Evolutionary conservation across 2,888 invertebrate species (phyloP), one percentile per base, ranked within the genome.

Genomic region (Chalcis sispes): DNA sequence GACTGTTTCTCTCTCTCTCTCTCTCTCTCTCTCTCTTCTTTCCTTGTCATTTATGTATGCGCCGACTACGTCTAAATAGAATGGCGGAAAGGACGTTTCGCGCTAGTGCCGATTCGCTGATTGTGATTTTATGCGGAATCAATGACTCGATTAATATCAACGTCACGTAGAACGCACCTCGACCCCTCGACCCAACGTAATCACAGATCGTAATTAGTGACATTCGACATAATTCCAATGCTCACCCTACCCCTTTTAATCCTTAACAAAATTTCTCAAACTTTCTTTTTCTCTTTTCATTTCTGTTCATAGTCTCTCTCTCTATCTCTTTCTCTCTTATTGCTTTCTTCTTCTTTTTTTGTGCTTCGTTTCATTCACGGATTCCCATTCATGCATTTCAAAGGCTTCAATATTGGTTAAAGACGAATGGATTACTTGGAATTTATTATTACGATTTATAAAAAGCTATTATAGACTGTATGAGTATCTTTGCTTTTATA

Each of bases 41-140:
- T 25, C 1, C 64, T 29, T 20, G 59, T 62, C 50, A 50, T 52
- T 50, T 67, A 59, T 62, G 64, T 58, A 72, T 58, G 64, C 48
- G 25, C 40, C 18, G 18, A 18, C 56, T 50, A 42, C 42, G 42
- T 50, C 40, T 72, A 71, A 75, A 65, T 65, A 65, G 70, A 75
- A 64, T 52, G 32, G 40, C 20, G 36, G 15, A 52, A 20, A 25
- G 40, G 18, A 42, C 25, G 42, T 27, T 20, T 10, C n/a, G 61
- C 48, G 29, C 66, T 64, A 40, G n/a, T 46, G 70, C 58, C 70
- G 70, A 78, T 81, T 79, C 75, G 78, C 79, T 80, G 80, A 81
- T 82, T 81, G 81, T 72, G 76, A 81, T 81, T 82, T 82, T 81
- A 81, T 80, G 79, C 78, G 79, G 75, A 80, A 80, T 74, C 79